Evolutionary conservation across 2,113 vertebrate genomes (phyloP), one percentile per base, ranked within the genome.

Genomic region (Candoia aspera): DNA sequence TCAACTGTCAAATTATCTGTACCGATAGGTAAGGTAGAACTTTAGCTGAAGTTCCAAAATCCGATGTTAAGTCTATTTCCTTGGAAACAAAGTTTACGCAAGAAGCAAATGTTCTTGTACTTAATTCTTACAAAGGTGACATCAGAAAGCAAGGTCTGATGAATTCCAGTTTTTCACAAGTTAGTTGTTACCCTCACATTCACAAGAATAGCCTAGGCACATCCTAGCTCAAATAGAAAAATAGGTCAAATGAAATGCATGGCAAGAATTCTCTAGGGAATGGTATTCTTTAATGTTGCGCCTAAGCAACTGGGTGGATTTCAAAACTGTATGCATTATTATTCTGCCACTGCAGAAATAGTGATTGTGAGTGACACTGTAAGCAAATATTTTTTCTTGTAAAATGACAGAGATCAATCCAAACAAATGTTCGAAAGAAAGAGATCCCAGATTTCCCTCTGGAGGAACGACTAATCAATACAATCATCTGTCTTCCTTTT

Each of bases 321-420:
- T 89, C 85, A 84, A 92, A 55, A 91, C 24, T 93, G 29, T 29
- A 90, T 90, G 3, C 54, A 90, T 94, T 94, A 90, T 92, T 95
- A 93, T 94, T 92, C 85, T 92, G 53, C 42, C 92, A 92, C 84
- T 92, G 91, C 53, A 9, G 95, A 93, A 93, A 93, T 91, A 90
- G 13, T 87, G 54, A 94, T 89, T 79, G 21, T n/a, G 88, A 93
- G 0, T 89, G 55, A 10, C 73, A 93, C 92, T 90, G 12, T 88
- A 53, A 11, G 79, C 95, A 96, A 95, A 95, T 93, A 95, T 94
- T 94, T 96, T 96, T 33, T 90, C 58, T 62, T 90, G 53, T 54
- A 89, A 95, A 94, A 94, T 87, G 94, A 53, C 87, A 93, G 93
- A 58, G 19, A 92, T 88, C 84, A 57, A 87, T 85, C 58, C 91